Conservation (phyloP, 2,888 invertebrate genomes). For the Dastarcus helophoroides region DNA sequence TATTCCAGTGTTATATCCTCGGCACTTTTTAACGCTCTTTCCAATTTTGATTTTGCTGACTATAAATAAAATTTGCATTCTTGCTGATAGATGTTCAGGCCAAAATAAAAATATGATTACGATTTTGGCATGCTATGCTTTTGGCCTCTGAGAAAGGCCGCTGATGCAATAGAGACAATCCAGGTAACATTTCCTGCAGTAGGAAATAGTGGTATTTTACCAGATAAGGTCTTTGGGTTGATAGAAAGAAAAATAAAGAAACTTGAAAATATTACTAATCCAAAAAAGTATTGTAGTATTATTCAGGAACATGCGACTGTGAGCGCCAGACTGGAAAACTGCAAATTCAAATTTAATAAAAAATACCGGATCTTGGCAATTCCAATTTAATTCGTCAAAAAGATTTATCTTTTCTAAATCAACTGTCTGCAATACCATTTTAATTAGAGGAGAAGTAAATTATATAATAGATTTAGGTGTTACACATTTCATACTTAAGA, state of each 20-base stretch:
- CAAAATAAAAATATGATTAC: constrained; percentile 1
- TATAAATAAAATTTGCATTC: too few relatives aligned
- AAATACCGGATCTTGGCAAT: constrained; percentile 1
- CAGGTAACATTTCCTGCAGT: neutral
- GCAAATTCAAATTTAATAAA: neutral
- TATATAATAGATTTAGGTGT: neutral
- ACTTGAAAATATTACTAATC: neutral
- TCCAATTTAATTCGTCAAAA: constrained; percentile 1
- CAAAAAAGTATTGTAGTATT: constrained; percentile 1
- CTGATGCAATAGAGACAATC: neutral
- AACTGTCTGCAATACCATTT: neutral
- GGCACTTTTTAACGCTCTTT: constrained; percentile 1
- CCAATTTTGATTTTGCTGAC: too few relatives aligned
- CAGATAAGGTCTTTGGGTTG: neutral
- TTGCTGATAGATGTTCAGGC: constrained; percentile 1
- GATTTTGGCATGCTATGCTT: neutral
- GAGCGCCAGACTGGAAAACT: constrained; percentile 1
- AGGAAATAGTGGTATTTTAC: neutral
- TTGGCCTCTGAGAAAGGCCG: neutral
- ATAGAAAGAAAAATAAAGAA: constrained; percentile 1
- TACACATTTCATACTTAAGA: too few relatives aligned
- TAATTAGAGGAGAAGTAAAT: neutral
- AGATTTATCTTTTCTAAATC: constrained; percentile 1
- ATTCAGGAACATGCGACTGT: too few relatives aligned
- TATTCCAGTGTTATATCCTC: neutral